Evolutionary conservation across 2,888 invertebrate species (phyloP).

Genomic region (Steinernema carpocapsae): DNA sequence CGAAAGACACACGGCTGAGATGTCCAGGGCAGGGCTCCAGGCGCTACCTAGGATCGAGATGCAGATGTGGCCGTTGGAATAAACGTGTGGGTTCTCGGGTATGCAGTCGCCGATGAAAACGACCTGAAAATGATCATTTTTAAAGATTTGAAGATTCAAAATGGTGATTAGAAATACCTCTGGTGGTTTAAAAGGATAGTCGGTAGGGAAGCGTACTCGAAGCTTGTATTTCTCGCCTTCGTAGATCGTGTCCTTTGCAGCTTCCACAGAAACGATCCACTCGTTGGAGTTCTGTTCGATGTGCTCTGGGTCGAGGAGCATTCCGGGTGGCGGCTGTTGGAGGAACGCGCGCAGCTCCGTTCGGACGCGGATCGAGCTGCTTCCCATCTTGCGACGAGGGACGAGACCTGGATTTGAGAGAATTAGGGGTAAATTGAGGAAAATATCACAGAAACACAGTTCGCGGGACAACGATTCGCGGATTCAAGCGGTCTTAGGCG

Average conservation of each 20-base stretch:
- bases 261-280: conserved; percentile 5
- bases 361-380: conserved; percentile 8
- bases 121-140: not conserved
- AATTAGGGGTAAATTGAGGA: no score
- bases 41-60: conserved; percentile 22
- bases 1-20: not conserved
- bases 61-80: conserved; percentile 30
- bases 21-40: conserved; percentile 24
- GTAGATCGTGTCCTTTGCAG: conserved; percentile 9
- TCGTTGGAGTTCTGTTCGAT: not conserved
- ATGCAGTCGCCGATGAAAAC: conserved; percentile 23
- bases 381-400: no score
- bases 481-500: no score
- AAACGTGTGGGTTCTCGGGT: conserved; percentile 20
- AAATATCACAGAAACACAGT: no score
- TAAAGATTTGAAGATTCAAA: no score
- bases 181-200: conserved; percentile 24
- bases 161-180: no score
- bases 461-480: no score
- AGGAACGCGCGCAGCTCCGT: conserved; percentile 3
- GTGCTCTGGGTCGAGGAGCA: not conserved
- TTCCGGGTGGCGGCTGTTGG: not conserved
- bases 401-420: no score
- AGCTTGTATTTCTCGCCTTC: conserved; percentile 23
- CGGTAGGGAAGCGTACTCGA: not conserved